phyloP scores from a whole-genome alignment of 2,113 vertebrate genomes.

The Emydura subglobosa region DNA sequence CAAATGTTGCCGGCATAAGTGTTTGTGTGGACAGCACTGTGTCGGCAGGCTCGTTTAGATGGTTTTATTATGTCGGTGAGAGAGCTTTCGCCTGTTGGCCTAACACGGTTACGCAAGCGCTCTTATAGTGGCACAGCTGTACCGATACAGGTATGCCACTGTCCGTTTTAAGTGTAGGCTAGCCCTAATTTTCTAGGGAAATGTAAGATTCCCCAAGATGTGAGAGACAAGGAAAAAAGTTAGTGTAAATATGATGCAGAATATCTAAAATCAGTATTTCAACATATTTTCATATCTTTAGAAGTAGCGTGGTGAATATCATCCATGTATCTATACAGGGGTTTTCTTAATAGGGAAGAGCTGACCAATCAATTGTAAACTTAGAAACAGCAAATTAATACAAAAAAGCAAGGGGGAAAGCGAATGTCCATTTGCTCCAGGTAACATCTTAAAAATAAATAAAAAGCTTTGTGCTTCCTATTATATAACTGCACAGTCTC shows the following conservation, averaged over 20 bases:
- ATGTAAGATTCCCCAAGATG: neutral
- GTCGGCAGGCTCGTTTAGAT: no score
- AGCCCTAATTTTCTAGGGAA: neutral
- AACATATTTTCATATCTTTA: slow-evolving; percentile 1
- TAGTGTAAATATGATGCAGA: neutral
- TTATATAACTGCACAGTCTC: neutral
- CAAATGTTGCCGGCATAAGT: no score
- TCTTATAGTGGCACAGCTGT: no score
- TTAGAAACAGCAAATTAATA: slow-evolving; percentile 4
- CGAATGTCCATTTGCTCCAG: neutral
- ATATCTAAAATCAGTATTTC: slow-evolving; percentile 56
- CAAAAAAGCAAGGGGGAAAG: neutral
- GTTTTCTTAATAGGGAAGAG: slow-evolving; percentile 23
- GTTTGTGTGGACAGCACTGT: no score
- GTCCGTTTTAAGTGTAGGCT: no score
- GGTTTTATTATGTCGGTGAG: no score
- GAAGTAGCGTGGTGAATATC: slow-evolving; percentile 22
- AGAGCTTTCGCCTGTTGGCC: no score
- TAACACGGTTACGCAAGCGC: no score
- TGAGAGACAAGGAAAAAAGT: slow-evolving; percentile 13
- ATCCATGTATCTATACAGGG: slow-evolving; percentile 35
- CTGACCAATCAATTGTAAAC: slow-evolving; percentile 31
- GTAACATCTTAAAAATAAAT: no score
- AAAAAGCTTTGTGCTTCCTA: no score
- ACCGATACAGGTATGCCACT: no score